Conservation (phyloP, 2,888 invertebrate genomes). For the Autographa pulchrina region DNA sequence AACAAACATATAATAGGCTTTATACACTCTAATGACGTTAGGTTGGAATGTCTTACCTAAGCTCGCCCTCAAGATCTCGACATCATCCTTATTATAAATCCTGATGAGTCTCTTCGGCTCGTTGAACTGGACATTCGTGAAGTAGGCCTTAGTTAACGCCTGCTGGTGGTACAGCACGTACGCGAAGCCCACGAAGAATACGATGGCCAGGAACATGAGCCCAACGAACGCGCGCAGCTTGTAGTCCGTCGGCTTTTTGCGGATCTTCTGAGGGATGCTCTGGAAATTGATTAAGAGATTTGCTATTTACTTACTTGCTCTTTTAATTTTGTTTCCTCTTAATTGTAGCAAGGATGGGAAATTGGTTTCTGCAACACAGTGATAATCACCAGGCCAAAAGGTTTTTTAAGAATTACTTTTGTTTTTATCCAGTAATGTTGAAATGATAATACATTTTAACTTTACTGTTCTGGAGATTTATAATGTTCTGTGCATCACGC, state of each 20-base stretch:
- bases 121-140: slow-evolving; percentile 95
- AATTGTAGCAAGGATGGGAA: no score
- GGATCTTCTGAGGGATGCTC: slow-evolving; percentile 93
- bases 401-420: no score
- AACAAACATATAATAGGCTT: no score
- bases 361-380: no score
- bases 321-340: no score
- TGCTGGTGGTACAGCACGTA: slow-evolving; percentile 95
- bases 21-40: no score
- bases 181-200: slow-evolving; percentile 95
- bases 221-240: slow-evolving; percentile 95
- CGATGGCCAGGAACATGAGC: slow-evolving; percentile 94
- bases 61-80: slow-evolving; percentile 91
- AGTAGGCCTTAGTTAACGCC: slow-evolving; percentile 94
- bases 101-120: slow-evolving; percentile 93
- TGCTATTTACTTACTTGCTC: not conserved
- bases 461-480: no score
- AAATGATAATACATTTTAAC: no score
- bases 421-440: no score
- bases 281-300: slow-evolving; percentile 73
- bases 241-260: slow-evolving; percentile 93
- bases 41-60: slow-evolving; percentile 90
- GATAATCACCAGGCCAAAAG: no score
- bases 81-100: slow-evolving; percentile 92
- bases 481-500: no score